These are phyloP conservation scores for Triops cancriformis DNA, from an alignment of 1,140 invertebrate species.

Conservation along the genomic window DNA sequence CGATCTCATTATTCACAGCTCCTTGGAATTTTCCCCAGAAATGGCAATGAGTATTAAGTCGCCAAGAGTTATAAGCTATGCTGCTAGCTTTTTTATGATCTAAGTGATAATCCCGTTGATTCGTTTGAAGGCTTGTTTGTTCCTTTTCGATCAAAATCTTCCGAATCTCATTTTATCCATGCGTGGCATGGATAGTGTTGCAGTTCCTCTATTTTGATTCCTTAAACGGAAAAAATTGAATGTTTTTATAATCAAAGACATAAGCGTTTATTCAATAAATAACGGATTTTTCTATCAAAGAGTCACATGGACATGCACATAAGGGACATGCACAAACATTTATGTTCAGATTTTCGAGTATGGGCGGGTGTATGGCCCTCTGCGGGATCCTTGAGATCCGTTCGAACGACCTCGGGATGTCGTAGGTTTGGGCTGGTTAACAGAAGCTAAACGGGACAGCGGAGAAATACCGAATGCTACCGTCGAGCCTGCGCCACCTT, in stretches of 20 bases:
- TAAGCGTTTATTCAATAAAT: slow-evolving; percentile 5
- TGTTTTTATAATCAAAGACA: not conserved
- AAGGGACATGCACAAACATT: not conserved
- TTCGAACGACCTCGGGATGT: not conserved
- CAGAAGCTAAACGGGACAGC: not conserved
- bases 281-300: not conserved
- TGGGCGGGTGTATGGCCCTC: not conserved
- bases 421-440: not conserved
- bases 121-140: not conserved
- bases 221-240: not conserved
- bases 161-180: not conserved
- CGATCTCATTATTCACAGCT: not conserved
- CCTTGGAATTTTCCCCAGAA: not conserved
- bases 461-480: not conserved
- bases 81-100: not conserved
- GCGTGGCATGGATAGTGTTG: not conserved
- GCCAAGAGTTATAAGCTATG: not conserved
- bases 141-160: not conserved
- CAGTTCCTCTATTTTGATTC: not conserved
- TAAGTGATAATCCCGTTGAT: not conserved
- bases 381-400: not conserved
- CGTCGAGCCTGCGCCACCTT: not conserved
- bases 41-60: not conserved
- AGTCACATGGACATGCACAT: not conserved
- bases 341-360: not conserved